Base-by-base conservation (phyloP, 2,888 invertebrate species). In the Hemistola chrysoprasaria region DNA sequence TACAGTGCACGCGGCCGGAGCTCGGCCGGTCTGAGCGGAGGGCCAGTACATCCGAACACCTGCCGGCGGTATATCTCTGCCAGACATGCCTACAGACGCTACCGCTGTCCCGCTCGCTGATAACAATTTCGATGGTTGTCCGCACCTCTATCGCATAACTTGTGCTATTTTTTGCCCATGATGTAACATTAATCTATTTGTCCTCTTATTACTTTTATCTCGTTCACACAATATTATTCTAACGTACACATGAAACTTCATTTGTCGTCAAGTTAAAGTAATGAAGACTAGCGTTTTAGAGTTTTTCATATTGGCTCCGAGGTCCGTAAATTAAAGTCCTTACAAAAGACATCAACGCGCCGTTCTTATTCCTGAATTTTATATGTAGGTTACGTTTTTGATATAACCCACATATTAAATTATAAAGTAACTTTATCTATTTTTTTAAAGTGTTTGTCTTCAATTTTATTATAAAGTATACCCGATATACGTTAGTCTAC, bases 301-400 rank as follows among this genome's bases (percentile, higher is more conserved):
- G n/a, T 8, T 8, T 16, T 22, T 26, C 11, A 9, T 25, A 5
- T 10, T 26, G n/a, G 16, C 32, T 39, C 37, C 23, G 38, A 41
- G 54, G 59, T 64, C 58, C 31, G 21, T 26, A 24, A 43, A 47
- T 45, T 51, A 58, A 66, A 59, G 59, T 52, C 75, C 53, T 72
- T 71, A 42, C 57, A 84, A 85, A 86, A 86, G 86, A 86, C 75
- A 72, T 86, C 84, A 86, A 86, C 86, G 86, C 84, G 86, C 61
- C 57, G 37, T 44, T 39, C 32, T 11, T 32, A 6, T 35, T 41
- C 48, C 53, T 40, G 37, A 45, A 39, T 40, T 40, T 34, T 40
- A 43, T 33, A 38, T 16, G 16, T 16, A 3, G 16, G 7, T 26
- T 28, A n/a, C n/a, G n/a, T n/a, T n/a, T n/a, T n/a, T n/a, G n/a